Evolutionary conservation across 2,888 invertebrate genomes (phyloP).

Genomic region (Tetramorium bicarinatum): DNA sequence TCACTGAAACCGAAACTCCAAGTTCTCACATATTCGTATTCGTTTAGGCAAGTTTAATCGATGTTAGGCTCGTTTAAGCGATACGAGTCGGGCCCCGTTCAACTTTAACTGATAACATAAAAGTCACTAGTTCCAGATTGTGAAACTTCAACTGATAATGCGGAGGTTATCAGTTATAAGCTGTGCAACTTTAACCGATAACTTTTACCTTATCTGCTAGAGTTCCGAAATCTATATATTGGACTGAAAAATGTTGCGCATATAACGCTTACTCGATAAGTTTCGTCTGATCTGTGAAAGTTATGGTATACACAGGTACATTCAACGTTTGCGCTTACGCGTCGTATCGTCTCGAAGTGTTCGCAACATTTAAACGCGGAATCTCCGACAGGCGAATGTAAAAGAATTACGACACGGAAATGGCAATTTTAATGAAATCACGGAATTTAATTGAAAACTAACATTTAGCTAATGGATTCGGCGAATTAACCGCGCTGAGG

Average conservation of each 20-base stretch:
- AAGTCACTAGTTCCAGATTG: slow-evolving; percentile 21
- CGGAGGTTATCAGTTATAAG: slow-evolving; percentile 34
- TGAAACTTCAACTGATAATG: slow-evolving; percentile 31
- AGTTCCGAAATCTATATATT: slow-evolving; percentile 22
- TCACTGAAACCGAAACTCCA: background rate
- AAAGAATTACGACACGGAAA: slow-evolving; percentile 15
- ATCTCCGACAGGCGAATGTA: background rate
- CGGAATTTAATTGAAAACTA: slow-evolving; percentile 53
- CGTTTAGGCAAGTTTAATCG: slow-evolving; percentile 44
- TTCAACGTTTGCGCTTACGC: background rate
- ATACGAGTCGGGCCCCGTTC: background rate
- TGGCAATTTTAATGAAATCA: slow-evolving; percentile 39
- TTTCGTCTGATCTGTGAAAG: slow-evolving; percentile 12
- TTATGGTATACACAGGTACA: background rate
- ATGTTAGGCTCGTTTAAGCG: slow-evolving; percentile 38
- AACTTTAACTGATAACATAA: slow-evolving; percentile 39
- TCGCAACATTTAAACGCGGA: background rate
- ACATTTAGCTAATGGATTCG: slow-evolving; percentile 56
- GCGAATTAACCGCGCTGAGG: slow-evolving; percentile 51
- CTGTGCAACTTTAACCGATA: slow-evolving; percentile 37
- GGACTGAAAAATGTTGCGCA: slow-evolving; percentile 5
- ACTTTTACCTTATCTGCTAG: slow-evolving; percentile 32
- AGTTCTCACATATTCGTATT: slow-evolving; percentile 18
- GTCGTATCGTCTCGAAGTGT: background rate
- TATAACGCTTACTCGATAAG: slow-evolving; percentile 9